These are phyloP conservation scores for Pachydiplax longipennis DNA, from an alignment of 2,888 invertebrate genomes.

Conservation along the genomic window DNA sequence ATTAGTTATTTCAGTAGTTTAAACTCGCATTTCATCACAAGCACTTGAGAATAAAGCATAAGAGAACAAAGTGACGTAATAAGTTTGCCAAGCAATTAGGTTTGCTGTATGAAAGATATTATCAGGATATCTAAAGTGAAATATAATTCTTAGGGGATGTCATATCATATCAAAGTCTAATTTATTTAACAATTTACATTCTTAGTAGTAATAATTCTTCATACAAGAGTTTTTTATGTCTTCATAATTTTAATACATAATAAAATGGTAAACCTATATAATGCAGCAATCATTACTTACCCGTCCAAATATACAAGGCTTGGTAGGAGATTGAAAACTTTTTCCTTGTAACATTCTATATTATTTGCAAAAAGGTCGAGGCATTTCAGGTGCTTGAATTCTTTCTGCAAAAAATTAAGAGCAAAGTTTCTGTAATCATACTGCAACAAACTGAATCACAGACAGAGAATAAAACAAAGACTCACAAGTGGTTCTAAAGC, in stretches of 20 bases:
- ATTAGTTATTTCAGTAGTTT: too few relatives aligned
- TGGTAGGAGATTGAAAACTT: conserved; percentile 90
- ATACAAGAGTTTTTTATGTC: too few relatives aligned
- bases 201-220: too few relatives aligned
- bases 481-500: conserved; percentile 81
- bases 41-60: too few relatives aligned
- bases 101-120: too few relatives aligned
- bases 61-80: too few relatives aligned
- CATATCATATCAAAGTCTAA: too few relatives aligned
- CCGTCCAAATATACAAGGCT: conserved; percentile 93
- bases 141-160: too few relatives aligned
- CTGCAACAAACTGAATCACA: not conserved
- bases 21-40: too few relatives aligned
- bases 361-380: conserved; percentile 97
- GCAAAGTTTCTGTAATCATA: not conserved
- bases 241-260: not conserved
- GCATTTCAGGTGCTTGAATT: conserved; percentile 81
- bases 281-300: conserved; percentile 63
- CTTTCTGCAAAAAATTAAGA: conserved; percentile 71
- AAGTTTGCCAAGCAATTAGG: too few relatives aligned
- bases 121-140: too few relatives aligned
- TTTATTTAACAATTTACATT: too few relatives aligned
- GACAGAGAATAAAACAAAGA: not conserved
- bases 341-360: conserved; percentile 89
- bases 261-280: not conserved